Evolutionary conservation across 2,797 vertebrate genomes (phyloP).

Genomic region (Hemitrygon akajei): DNA sequence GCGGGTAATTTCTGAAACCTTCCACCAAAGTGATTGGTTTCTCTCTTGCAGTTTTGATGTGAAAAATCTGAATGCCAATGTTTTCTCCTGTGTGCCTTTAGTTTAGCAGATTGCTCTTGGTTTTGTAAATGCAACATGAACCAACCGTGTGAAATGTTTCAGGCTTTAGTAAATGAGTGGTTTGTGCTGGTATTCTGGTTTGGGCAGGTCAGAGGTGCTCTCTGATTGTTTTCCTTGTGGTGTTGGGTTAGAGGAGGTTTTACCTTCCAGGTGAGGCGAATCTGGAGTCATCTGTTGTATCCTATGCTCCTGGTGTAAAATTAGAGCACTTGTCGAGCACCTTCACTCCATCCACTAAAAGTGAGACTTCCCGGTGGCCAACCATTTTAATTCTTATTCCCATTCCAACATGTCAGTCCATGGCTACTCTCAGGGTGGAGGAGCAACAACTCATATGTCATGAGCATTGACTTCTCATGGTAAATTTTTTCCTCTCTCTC

Average conservation of each 20-base stretch:
- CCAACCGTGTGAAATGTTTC: not conserved
- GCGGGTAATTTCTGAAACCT: slow-evolving; percentile 60
- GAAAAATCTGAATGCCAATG: not conserved
- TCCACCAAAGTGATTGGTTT: not conserved
- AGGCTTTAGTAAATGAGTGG: not conserved
- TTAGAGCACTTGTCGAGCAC: too few relatives aligned
- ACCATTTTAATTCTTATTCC: too few relatives aligned
- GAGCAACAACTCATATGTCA: too few relatives aligned
- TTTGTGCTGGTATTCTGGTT: not conserved
- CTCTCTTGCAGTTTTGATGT: not conserved
- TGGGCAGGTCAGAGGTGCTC: not conserved
- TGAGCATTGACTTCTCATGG: too few relatives aligned
- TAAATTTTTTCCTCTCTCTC: too few relatives aligned
- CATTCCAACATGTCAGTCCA: too few relatives aligned
- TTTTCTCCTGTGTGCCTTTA: not conserved
- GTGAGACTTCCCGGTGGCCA: too few relatives aligned
- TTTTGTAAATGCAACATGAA: not conserved
- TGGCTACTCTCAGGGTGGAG: too few relatives aligned
- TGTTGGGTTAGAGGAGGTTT: not conserved
- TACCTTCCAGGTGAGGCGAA: not conserved
- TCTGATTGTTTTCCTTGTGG: not conserved
- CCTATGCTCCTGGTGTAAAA: too few relatives aligned
- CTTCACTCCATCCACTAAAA: too few relatives aligned
- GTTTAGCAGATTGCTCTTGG: not conserved
- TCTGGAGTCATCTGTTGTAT: too few relatives aligned